Base-by-base conservation (phyloP, 92 coral and sea anemone genomes). In the Actinernus sp. region DNA sequence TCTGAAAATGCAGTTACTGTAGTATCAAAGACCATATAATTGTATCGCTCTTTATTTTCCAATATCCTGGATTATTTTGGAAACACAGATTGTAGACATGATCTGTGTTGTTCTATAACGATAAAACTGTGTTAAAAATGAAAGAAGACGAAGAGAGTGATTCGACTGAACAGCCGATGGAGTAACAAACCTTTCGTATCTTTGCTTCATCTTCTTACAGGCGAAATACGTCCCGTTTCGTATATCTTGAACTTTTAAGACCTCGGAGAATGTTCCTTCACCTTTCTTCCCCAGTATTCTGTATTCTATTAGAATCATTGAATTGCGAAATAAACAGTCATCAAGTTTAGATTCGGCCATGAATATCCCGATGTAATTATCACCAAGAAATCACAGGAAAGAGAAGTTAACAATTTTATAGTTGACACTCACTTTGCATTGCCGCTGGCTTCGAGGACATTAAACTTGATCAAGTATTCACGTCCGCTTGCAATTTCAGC, bases 191-290 rank as follows among this genome's bases (percentile, higher is more conserved):
- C 95, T 94, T 34, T 94, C 98, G 38, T 94, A 94, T 30, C 91
- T 89, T 21, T 91, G 98, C 46, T 94, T 94, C 95, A 94, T 94
- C 74, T 94, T 94, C 79, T 94, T 94, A 55, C 98, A 94, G 1
- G 98, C 98, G 65, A 91, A 94, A 62, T 94, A 94, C 37, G 81
- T 81, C 30, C 97, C 97, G 77, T 94, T 90, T 56, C 94, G 89
- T 29, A 94, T 74, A 68, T 94, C 89, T 43, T 94, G 98, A 5
- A 94, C 93, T 81, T 94, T 94, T 4, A 94, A 76, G 38, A 94
- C 98, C 65, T 94, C 98, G 18, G 98, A 94, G 77, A 94, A 94
- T 51, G 98, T 94, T 1, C 98, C 98, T 67, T 94, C 98, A 4
- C 98, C 98, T 51, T 94, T 94, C 75, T 94, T 94, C 30, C 98